Evolutionary conservation across 2,888 invertebrate genomes (phyloP).

Genomic region (Mimumesa dahlbomi): DNA sequence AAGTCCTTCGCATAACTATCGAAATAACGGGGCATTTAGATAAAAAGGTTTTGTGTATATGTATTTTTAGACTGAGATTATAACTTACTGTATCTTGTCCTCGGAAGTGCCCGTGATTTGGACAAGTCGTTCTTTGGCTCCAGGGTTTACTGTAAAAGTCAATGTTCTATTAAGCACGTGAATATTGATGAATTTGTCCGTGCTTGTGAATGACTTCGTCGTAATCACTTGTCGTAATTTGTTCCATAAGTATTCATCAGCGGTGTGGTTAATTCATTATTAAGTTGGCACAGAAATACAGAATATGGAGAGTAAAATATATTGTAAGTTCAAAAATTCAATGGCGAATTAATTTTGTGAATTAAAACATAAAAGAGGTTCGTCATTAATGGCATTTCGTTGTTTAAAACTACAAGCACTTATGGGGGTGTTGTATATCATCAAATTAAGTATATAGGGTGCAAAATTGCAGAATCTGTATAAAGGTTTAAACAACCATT

Average conservation of each 20-base stretch:
- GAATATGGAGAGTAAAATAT: neutral
- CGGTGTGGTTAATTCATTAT: slow-evolving; percentile 42
- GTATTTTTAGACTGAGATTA: too few species aligned
- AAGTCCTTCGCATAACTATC: slow-evolving; percentile 93
- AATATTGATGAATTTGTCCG: too few species aligned
- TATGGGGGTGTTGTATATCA: slow-evolving; percentile 33
- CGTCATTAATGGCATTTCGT: slow-evolving; percentile 19
- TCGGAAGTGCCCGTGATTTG: slow-evolving; percentile 97
- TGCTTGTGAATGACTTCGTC: too few species aligned
- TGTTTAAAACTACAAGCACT: slow-evolving; percentile 30
- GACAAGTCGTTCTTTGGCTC: slow-evolving; percentile 96
- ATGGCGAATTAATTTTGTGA: too few species aligned
- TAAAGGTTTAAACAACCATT: slow-evolving; percentile 18
- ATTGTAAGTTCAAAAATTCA: too few species aligned
- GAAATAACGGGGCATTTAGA: slow-evolving; percentile 11
- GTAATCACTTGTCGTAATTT: slow-evolving; percentile 20
- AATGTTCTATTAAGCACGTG: slow-evolving; percentile 11
- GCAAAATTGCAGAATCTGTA: slow-evolving; percentile 16
- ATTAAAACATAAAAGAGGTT: slow-evolving; percentile 32
- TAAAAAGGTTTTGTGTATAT: too few species aligned
- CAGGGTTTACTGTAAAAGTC: slow-evolving; percentile 91
- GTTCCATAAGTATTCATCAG: slow-evolving; percentile 24
- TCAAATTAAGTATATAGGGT: slow-evolving; percentile 19
- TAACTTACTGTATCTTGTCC: slow-evolving; percentile 93
- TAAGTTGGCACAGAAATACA: slow-evolving; percentile 14